Conservation (phyloP, 2,113 vertebrate species). For the Grammomys dolichurus region DNA sequence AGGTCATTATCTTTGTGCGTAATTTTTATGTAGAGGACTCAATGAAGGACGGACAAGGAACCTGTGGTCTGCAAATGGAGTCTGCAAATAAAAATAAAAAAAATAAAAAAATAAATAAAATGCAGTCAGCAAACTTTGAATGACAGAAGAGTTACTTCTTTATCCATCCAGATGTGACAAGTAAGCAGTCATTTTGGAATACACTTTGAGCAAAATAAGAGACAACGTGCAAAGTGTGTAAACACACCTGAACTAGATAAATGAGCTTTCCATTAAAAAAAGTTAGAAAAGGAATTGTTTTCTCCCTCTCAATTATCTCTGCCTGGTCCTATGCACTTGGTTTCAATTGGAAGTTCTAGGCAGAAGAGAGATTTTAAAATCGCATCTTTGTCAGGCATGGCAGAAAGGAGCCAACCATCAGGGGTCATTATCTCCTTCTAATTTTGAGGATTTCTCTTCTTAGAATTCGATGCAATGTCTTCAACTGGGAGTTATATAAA, state of each 20-base stretch:
- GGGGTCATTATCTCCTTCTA: background rate
- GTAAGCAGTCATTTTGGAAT: background rate
- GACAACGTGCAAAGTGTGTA: background rate
- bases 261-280: background rate
- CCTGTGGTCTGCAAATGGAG: background rate
- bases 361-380: background rate
- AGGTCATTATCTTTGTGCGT: background rate
- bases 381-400: background rate
- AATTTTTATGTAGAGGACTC: background rate
- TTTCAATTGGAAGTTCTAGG: background rate
- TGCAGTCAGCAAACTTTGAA: background rate
- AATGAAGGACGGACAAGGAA: background rate
- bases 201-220: background rate
- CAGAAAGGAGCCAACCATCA: background rate
- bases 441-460: background rate
- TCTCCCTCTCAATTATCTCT: background rate
- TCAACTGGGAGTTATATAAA: background rate
- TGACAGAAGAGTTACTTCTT: background rate
- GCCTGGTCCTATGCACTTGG: background rate
- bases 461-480: background rate
- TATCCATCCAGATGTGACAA: background rate
- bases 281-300: background rate
- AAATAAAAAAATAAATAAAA: too few relatives aligned
- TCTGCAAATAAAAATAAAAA: background rate
- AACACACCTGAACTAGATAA: background rate